Conservation (phyloP, 2,888 invertebrate genomes). For the Melanargia galathea region DNA sequence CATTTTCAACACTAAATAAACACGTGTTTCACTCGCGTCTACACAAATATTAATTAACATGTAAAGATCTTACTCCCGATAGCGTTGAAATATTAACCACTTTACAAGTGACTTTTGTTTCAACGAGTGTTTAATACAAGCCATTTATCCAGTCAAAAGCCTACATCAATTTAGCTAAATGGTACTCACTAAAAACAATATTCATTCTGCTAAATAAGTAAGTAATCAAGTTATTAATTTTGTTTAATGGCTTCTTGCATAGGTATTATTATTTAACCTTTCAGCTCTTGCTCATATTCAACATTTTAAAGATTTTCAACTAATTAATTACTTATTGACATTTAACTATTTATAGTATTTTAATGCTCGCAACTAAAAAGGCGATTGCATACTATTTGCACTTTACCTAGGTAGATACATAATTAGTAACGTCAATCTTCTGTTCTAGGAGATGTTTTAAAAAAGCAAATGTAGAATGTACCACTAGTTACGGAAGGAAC, state of each 20-base stretch:
- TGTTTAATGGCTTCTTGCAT: not conserved
- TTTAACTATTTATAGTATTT: too few relatives aligned
- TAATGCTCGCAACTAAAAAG: too few relatives aligned
- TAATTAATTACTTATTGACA: too few relatives aligned
- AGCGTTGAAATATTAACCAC: constrained; percentile 36
- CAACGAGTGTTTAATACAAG: constrained; percentile 28
- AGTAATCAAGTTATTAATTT: constrained; percentile 20
- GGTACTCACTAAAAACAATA: constrained; percentile 12
- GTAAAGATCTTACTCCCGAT: constrained; percentile 31
- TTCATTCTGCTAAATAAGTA: constrained; percentile 20
- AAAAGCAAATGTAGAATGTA: too few relatives aligned
- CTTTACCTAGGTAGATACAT: too few relatives aligned
- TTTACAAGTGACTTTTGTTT: constrained; percentile 38
- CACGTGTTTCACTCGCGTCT: constrained; percentile 21
- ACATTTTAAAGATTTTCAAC: constrained; percentile 2
- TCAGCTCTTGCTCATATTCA: not conserved
- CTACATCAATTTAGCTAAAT: constrained; percentile 31
- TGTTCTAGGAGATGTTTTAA: too few relatives aligned
- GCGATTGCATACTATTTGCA: too few relatives aligned
- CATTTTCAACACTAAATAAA: constrained; percentile 18
- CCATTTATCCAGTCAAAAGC: constrained; percentile 35
- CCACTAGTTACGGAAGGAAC: too few relatives aligned
- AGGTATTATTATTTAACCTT: too few relatives aligned
- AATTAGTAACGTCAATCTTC: too few relatives aligned
- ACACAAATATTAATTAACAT: constrained; percentile 32